These are phyloP conservation scores for Prorops nasuta DNA, from an alignment of 1,140 invertebrate species.

Conservation along the genomic window DNA sequence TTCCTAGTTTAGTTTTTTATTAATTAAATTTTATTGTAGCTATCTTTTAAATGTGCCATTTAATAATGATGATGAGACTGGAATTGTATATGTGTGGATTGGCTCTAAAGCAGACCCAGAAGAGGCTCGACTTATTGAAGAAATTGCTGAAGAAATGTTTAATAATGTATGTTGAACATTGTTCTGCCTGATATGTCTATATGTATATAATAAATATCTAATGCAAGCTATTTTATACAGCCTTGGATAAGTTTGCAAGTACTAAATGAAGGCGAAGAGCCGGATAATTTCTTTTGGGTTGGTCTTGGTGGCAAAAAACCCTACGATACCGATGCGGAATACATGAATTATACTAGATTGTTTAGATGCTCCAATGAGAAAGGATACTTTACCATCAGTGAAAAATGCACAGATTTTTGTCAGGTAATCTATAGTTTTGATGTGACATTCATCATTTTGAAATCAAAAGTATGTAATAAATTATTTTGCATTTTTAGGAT, in stretches of 20 bases:
- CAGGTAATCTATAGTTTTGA: conserved; percentile 66
- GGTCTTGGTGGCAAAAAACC: conserved; percentile 89
- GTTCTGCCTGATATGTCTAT: not conserved
- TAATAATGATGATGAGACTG: conserved; percentile 84
- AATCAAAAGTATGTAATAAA: conserved; percentile 1
- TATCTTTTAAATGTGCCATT: conserved; percentile 96
- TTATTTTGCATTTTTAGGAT: conserved; percentile 65
- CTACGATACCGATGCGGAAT: conserved; percentile 89
- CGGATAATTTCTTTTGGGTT: conserved; percentile 99
- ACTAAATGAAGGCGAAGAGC: conserved; percentile 95
- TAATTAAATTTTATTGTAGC: conserved; percentile 56
- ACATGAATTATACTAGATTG: conserved; percentile 90
- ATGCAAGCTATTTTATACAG: conserved; percentile 33
- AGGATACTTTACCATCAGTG: conserved; percentile 98
- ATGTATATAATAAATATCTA: conserved; percentile 1
- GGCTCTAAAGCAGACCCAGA: conserved; percentile 86
- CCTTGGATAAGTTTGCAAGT: conserved; percentile 85
- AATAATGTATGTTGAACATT: conserved; percentile 64
- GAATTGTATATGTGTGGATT: conserved; percentile 98
- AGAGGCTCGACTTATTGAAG: conserved; percentile 84
- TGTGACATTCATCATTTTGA: not conserved
- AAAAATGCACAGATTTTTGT: conserved; percentile 99
- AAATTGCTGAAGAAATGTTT: conserved; percentile 93
- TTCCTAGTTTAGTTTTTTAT: not conserved
- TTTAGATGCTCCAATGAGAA: conserved; percentile 99